These are phyloP conservation scores for Eleutherodactylus coqui DNA, from an alignment of 2,797 vertebrate species.

Conservation along the genomic window DNA sequence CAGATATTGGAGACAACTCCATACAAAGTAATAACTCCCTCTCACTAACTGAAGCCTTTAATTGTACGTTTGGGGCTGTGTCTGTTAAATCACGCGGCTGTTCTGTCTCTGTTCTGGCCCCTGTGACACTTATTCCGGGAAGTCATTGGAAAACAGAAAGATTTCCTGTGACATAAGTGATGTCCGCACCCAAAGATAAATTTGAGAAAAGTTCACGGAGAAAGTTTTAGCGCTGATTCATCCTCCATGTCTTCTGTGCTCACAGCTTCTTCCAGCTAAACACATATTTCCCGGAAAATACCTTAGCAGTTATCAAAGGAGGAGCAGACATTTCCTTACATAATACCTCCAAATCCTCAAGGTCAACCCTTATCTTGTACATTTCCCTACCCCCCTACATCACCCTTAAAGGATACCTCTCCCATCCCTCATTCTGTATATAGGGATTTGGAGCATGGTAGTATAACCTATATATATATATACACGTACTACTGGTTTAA, in stretches of 20 bases:
- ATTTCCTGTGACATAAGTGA: not conserved
- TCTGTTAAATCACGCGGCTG: not conserved
- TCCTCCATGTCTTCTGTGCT: not conserved
- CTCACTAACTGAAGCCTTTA: not conserved
- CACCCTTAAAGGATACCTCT: no score
- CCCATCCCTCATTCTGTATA: no score
- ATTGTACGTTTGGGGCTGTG: not conserved
- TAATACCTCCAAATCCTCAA: not conserved
- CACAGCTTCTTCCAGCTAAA: not conserved
- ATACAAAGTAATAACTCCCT: not conserved
- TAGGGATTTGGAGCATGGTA: no score
- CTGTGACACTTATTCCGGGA: not conserved
- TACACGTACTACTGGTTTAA: no score
- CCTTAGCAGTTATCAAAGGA: not conserved
- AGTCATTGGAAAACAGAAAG: not conserved
- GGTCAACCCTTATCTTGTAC: not conserved
- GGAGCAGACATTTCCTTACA: not conserved
- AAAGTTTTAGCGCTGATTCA: not conserved
- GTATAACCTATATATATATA: no score
- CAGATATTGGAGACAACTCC: not conserved
- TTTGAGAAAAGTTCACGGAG: not conserved
- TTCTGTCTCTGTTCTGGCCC: no score
- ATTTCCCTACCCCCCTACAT: no score
- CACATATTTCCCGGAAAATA: not conserved
- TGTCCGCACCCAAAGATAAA: not conserved